Conservation (phyloP, 2,888 invertebrate genomes). For the Nephrotoma appendiculata region DNA sequence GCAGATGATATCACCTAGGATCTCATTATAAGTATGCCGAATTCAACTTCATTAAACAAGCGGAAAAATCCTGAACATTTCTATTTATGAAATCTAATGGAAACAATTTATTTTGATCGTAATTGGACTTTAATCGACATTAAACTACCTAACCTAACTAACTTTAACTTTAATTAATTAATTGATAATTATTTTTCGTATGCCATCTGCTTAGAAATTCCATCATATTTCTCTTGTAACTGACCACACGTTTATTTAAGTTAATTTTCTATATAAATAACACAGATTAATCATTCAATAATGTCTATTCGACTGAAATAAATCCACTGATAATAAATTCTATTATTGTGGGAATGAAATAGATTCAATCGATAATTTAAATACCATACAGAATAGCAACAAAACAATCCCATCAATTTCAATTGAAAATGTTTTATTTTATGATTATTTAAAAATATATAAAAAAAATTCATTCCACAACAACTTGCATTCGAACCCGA, state of each 20-base stretch:
- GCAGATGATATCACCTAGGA: too few relatives aligned
- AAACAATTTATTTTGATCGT: too few relatives aligned
- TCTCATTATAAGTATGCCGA: too few relatives aligned
- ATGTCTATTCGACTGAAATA: background rate
- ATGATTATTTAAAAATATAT: background rate
- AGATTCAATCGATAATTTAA: background rate
- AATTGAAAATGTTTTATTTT: background rate
- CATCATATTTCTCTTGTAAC: too few relatives aligned
- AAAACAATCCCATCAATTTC: background rate
- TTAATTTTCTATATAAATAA: background rate
- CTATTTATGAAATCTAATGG: too few relatives aligned
- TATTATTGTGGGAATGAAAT: background rate
- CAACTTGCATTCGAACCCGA: background rate
- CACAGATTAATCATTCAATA: background rate
- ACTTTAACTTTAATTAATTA: too few relatives aligned
- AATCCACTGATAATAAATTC: background rate
- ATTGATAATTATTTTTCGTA: too few relatives aligned
- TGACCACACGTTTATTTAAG: background rate
- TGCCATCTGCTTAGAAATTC: too few relatives aligned
- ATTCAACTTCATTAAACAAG: too few relatives aligned
- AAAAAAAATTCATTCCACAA: background rate
- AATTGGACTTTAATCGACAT: too few relatives aligned
- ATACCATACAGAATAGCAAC: background rate
- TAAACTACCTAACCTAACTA: too few relatives aligned
- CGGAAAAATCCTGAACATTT: too few relatives aligned